Evolutionary conservation across 2,113 vertebrate species (phyloP).

Genomic region (Xenopus laevis): DNA sequence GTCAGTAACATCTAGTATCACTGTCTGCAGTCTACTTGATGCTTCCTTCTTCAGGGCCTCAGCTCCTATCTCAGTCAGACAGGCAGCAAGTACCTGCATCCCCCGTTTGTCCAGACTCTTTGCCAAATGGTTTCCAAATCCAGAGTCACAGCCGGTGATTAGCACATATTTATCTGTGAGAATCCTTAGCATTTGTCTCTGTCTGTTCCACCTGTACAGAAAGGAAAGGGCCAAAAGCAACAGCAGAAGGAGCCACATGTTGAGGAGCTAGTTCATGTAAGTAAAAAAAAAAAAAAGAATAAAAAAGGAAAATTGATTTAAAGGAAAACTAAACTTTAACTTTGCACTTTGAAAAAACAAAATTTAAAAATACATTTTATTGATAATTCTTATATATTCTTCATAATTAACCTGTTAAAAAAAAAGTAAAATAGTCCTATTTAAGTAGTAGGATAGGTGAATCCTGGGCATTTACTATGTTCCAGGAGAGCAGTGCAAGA

Average conservation of each 20-base stretch:
- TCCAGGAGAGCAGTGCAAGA: no score
- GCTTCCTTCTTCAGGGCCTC: constrained; percentile 59
- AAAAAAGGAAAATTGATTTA: no score
- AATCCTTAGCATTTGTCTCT: constrained; percentile 50
- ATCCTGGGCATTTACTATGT: no score
- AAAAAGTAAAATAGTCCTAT: no score
- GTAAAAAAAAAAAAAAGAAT: no score
- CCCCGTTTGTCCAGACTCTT: constrained; percentile 69
- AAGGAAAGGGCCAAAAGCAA: constrained; percentile 47
- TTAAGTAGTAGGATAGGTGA: no score
- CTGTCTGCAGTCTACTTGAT: constrained; percentile 58
- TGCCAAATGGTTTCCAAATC: constrained; percentile 76
- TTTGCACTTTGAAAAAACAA: no score
- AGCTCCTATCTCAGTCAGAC: constrained; percentile 68
- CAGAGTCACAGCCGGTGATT: constrained; percentile 85
- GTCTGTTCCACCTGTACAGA: constrained; percentile 57
- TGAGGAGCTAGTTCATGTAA: no score
- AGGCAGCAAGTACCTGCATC: constrained; percentile 74
- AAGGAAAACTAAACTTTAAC: no score
- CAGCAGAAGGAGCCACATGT: constrained; percentile 18
- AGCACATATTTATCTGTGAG: constrained; percentile 70
- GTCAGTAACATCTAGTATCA: constrained; percentile 48
- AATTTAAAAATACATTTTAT: no score
- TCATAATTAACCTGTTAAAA: no score
- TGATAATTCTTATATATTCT: no score